Evolutionary conservation across 92 coral and sea anemone species (phyloP), one percentile per base, ranked within the genome.

Genomic region (Meandrina meandrites): DNA sequence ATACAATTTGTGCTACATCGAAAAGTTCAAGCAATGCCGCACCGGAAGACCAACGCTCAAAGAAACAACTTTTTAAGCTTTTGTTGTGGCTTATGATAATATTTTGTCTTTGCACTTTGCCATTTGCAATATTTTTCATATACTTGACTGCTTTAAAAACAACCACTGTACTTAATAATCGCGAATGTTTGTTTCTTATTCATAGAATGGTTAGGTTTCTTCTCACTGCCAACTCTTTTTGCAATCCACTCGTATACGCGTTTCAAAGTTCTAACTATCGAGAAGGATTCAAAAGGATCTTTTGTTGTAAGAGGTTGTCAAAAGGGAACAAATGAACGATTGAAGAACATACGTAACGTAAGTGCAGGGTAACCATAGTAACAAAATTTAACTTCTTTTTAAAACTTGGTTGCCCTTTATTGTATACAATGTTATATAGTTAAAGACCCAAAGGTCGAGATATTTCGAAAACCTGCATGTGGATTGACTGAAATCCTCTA

Each of bases 181-280:
- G 66, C 28, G n/a, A 62, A 24, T 28, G 13, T 21, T 31, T 84
- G 27, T 72, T 54, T 50, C 4, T 84, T 8, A 58, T 79, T 36
- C 92, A 89, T 42, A 62, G 86, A 32, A 56, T 58, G 22, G 85
- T 84, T 71, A 56, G 81, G 19, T 89, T 89, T 48, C 82, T 89
- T 35, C 81, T 89, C n/a, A 78, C 66, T 79, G 78, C 85, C 30
- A 89, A 89, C 30, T 84, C 88, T 40, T 89, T 74, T 56, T 66
- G 40, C 1, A 89, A 84, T 50, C 92, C 92, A 10, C 50, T 89
- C 42, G 54, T 84, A 15, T 89, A 89, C 53, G 86, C 92, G 1
- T 89, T 86, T 58, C 92, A 89, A 80, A 89, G 92, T 58, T 79
- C 88, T 31, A 89, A 79, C 36, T 89, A 89, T 76, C 81, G 86